A percentile compares a stretch with the other conserved stretches of the same genome.
Evolutionary conservation across 2,888 invertebrate species (phyloP).

Genomic region (Sicus ferrugineus): DNA sequence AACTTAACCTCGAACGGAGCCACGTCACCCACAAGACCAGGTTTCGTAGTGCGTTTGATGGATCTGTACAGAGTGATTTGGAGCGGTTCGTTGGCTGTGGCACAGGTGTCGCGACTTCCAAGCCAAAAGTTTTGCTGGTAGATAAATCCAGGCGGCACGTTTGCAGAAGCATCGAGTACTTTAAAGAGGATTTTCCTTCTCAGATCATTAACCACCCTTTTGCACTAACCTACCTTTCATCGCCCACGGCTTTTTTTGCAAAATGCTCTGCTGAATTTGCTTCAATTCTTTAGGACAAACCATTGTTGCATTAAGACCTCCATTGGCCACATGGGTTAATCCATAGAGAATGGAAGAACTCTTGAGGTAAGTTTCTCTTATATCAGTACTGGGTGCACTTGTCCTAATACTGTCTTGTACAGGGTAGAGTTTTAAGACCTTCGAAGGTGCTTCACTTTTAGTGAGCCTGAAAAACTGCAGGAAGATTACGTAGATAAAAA

Average conservation of each 20-base stretch:
- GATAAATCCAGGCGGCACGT: slow-evolving; percentile 66
- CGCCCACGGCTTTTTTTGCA: neutral
- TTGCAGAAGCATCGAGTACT: slow-evolving; percentile 69
- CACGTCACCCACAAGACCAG: slow-evolving; percentile 53
- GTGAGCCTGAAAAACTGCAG: too few species aligned
- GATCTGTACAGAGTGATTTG: slow-evolving; percentile 56
- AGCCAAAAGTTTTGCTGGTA: slow-evolving; percentile 71
- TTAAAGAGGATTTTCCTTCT: neutral
- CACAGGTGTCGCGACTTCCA: slow-evolving; percentile 67
- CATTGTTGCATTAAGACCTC: neutral
- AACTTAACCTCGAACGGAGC: slow-evolving; percentile 62
- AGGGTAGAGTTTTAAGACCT: too few species aligned
- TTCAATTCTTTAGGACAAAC: slow-evolving; percentile 7
- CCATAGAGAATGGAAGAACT: slow-evolving; percentile 9
- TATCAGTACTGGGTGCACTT: too few species aligned
- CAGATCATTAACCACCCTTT: too few species aligned
- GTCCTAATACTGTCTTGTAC: too few species aligned
- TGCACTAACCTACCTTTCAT: slow-evolving; percentile 9
- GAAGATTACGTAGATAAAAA: too few species aligned
- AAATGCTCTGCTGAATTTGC: neutral
- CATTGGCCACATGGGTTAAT: neutral
- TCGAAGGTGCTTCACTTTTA: too few species aligned
- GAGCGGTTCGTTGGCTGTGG: slow-evolving; percentile 57
- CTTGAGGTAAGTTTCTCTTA: neutral
- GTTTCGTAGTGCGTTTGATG: slow-evolving; percentile 56